These are phyloP conservation scores for Heliothis virescens DNA, from an alignment of 1,140 invertebrate species.

Conservation along the genomic window DNA sequence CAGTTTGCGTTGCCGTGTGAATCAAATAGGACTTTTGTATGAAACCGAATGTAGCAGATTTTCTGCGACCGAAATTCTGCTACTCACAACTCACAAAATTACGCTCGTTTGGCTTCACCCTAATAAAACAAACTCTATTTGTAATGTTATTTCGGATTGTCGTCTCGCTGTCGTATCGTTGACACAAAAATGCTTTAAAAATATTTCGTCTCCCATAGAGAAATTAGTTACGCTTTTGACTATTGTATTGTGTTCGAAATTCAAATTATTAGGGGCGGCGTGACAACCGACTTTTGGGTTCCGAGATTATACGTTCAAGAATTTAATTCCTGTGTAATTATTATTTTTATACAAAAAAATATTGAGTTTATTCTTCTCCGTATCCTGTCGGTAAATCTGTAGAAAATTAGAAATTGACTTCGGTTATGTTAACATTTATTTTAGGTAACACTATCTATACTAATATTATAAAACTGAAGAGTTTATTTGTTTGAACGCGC, in stretches of 20 bases:
- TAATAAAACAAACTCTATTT: too few species aligned
- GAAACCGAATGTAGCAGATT: too few species aligned
- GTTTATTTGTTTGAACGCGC: too few species aligned
- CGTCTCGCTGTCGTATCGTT: constrained; percentile 57
- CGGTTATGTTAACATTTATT: too few species aligned
- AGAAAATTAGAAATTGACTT: background rate
- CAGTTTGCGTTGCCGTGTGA: too few species aligned
- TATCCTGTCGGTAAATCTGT: background rate
- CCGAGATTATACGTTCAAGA: constrained; percentile 32
- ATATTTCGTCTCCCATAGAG: constrained; percentile 58
- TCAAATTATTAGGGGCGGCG: constrained; percentile 68
- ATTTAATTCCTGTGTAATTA: constrained; percentile 24
- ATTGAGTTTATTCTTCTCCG: background rate
- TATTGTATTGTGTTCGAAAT: constrained; percentile 63
- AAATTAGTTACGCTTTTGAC: constrained; percentile 72
- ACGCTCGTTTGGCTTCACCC: too few species aligned
- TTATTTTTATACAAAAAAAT: constrained; percentile 7
- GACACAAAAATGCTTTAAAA: constrained; percentile 42
- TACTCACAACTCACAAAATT: too few species aligned
- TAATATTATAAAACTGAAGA: too few species aligned
- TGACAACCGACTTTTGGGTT: constrained; percentile 51
- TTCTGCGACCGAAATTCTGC: too few species aligned
- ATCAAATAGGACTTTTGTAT: too few species aligned
- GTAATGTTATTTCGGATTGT: too few species aligned
- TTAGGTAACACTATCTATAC: too few species aligned